phyloP scores from a whole-genome alignment of 2,797 vertebrate genomes.

The Myripristis jacobus region DNA sequence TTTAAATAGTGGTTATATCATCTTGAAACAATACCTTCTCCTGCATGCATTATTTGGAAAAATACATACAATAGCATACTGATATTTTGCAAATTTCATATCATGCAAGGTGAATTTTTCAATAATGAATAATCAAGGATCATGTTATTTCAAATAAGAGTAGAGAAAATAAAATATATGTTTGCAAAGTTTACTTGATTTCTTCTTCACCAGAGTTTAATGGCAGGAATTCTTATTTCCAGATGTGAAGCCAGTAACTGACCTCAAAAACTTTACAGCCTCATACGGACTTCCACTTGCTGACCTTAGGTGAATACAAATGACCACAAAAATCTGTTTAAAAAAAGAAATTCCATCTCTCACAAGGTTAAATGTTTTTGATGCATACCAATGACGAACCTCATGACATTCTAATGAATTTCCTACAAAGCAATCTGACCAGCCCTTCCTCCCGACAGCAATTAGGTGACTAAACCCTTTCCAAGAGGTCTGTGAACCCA shows the following conservation, averaged over 20 bases:
- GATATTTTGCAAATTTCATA: not conserved
- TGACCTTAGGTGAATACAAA: conserved; percentile 47
- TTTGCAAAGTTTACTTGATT: conserved; percentile 13
- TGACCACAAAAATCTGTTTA: conserved; percentile 42
- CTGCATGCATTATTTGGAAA: too few relatives aligned
- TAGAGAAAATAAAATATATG: not conserved
- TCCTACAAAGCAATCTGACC: conserved; percentile 52
- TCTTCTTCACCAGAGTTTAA: conserved; percentile 31
- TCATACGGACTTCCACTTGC: conserved; percentile 41
- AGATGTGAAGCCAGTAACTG: conserved; percentile 19
- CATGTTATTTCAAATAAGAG: not conserved
- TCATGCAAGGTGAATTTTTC: conserved; percentile 6
- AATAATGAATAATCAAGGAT: conserved; percentile 10
- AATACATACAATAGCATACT: not conserved
- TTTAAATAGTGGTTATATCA: not conserved
- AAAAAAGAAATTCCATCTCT: conserved; percentile 53
- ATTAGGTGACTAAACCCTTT: conserved; percentile 71
- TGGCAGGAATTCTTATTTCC: conserved; percentile 9
- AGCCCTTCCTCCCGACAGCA: conserved; percentile 68
- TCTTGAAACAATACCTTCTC: not conserved
- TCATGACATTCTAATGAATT: conserved; percentile 71
- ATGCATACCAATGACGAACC: conserved; percentile 55
- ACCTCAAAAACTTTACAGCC: conserved; percentile 42
- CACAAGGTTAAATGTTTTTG: conserved; percentile 65
- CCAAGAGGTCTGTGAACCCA: conserved; percentile 73